Evolutionary conservation across 2,888 invertebrate species (phyloP), one percentile per base, ranked within the genome.

Genomic region (Lochmaea capreae): DNA sequence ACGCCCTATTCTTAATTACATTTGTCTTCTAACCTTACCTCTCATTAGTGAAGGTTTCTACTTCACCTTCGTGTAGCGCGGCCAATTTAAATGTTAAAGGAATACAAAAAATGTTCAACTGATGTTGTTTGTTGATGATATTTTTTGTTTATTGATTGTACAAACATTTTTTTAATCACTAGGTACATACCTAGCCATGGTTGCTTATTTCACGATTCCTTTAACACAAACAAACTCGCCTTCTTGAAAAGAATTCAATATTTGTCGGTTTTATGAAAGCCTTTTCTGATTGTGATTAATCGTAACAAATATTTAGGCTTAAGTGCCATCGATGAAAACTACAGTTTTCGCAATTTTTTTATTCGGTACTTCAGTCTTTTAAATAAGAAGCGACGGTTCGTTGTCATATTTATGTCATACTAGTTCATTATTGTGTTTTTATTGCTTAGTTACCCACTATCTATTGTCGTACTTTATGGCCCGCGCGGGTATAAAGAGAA

Each of bases 261-360:
- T 58, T 58, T 8, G 18, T 12, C 22, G 58, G 58, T 61, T 61
- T 61, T 33, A 61, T 39, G 5, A 61, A 61, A 14, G 33, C 61
- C 61, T 61, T 61, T 61, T 5, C 11, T 16, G 2, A 61, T 61
- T 61, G 61, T 61, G 61, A 61, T 61, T 61, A 8, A n/a, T 61
- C 16, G 22, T 33, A 59, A 59, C 46, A 46, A 22, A 4, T 59
- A 26, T 26, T 14, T 33, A 61, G 61, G 33, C 61, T 61, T 54
- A 54, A 14, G 54, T 54, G 54, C 54, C 54, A 54, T 54, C 54
- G 16, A 16, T 54, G 54, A 54, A 54, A 54, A 54, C 18, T 10
- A 16, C 1, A 10, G 10, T 54, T 54, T 18, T 10, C 16, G 1
- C 9, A 54, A 18, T 18, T 16, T 54, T 54, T 18, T 0, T 5